Evolutionary conservation across 2,888 invertebrate genomes (phyloP), one percentile per base, ranked within the genome.

Genomic region (Creontiades dilutus): DNA sequence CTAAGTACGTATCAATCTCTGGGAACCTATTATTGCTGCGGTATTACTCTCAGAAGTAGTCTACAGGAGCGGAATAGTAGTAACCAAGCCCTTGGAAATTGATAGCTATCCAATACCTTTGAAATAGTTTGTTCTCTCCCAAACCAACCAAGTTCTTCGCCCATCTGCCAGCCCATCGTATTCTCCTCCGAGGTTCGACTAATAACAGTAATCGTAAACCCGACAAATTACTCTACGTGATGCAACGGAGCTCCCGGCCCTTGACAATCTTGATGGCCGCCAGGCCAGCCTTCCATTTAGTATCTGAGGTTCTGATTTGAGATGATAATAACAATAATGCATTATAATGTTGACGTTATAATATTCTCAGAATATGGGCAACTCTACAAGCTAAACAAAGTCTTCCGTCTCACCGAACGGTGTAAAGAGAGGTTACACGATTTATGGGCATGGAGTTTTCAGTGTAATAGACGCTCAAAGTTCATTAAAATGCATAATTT

Each of bases 171-270:
- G n/a, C n/a, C 61, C n/a, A 13, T 52, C 52, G 61, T 61, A 14
- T n/a, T 61, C 61, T 61, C 37, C 3, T 0, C 61, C 61, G 9
- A 61, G n/a, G 61, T 16, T 61, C 61, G n/a, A 61, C 61, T 61
- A 61, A 61, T 61, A 61, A 61, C 61, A 61, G 61, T 61, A 61
- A 61, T 61, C 61, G 61, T 61, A 61, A n/a, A 61, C 61, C 19
- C 9, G 52, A 61, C 61, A 61, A 61, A 61, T 61, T 61, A 61
- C 61, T 14, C n/a, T 61, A 61, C 61, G 61, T 61, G 61, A n/a
- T n/a, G 19, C 61, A 52, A 52, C 52, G 52, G 19, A 19, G 16
- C 61, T 61, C 61, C 61, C 19, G 19, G 61, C 9, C 19, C 61
- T 61, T 61, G 52, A 52, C 52, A 52, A 52, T 16, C 16, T 52